Percentiles rank a stretch among this genome's conserved stretches.
These are phyloP conservation scores for Lasioglossum leucozonium DNA, from an alignment of 2,888 invertebrate species.

Conservation along the genomic window DNA sequence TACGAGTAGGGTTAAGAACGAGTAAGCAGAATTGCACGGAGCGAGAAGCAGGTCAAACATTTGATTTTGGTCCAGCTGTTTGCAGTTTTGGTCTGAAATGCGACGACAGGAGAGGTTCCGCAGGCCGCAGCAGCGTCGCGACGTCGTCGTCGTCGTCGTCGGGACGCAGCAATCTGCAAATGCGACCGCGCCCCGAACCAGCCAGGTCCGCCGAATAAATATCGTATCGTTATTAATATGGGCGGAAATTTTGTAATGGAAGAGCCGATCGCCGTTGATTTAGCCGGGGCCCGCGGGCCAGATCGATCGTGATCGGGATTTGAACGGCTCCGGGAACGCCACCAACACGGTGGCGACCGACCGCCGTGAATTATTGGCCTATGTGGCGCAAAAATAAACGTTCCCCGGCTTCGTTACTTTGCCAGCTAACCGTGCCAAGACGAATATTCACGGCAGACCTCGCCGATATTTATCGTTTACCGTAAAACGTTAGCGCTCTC, in stretches of 20 bases:
- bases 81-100: neutral
- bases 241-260: slow-evolving; percentile 37
- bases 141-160: neutral
- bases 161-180: slow-evolving; percentile 46
- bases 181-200: slow-evolving; percentile 13
- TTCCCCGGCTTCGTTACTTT: slow-evolving; percentile 67
- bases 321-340: slow-evolving; percentile 27
- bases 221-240: slow-evolving; percentile 29
- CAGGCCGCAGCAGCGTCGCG: neutral
- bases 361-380: slow-evolving; percentile 65
- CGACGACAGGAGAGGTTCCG: neutral
- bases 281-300: neutral
- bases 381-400: slow-evolving; percentile 72
- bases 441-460: slow-evolving; percentile 65
- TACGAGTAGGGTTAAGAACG: neutral
- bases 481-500: slow-evolving; percentile 30
- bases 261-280: slow-evolving; percentile 22
- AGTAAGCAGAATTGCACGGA: neutral
- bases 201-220: neutral
- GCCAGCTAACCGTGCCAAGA: slow-evolving; percentile 71
- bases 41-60: neutral
- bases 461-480: slow-evolving; percentile 62
- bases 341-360: neutral
- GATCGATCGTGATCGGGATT: slow-evolving; percentile 54
- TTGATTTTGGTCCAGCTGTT: neutral